Percentiles rank a stretch among this genome's conserved stretches.
Conservation (phyloP, 2,888 invertebrate genomes). For the Metacarcinus magister region DNA sequence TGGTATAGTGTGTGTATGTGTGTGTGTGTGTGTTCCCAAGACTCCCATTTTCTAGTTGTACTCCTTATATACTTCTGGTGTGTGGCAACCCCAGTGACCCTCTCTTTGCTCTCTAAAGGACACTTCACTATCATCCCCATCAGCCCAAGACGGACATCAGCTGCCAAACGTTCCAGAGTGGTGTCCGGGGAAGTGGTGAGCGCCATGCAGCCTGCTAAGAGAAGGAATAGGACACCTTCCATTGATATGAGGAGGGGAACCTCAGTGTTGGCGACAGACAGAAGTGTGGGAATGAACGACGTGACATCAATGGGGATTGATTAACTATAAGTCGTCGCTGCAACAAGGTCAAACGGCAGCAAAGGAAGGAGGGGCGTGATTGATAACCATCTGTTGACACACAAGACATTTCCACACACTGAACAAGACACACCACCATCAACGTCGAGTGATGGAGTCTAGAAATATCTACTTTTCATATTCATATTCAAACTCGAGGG, state of each 20-base stretch:
- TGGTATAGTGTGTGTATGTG: background rate
- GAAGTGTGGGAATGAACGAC: background rate
- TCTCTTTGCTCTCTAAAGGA: background rate
- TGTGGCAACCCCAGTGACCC: background rate
- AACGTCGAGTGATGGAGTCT: background rate
- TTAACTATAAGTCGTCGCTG: too few relatives aligned
- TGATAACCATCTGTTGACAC: background rate
- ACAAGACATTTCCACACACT: background rate
- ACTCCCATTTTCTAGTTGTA: background rate
- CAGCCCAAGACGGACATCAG: background rate
- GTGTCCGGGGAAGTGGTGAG: background rate
- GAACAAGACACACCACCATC: background rate
- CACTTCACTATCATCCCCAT: background rate
- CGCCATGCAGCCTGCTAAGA: background rate
- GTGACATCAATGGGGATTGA: background rate
- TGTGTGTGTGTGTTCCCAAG: constrained; percentile 14
- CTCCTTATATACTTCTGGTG: background rate
- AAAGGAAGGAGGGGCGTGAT: background rate
- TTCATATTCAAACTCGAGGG: too few relatives aligned
- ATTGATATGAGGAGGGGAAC: background rate
- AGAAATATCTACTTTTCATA: background rate
- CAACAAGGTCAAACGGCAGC: too few relatives aligned
- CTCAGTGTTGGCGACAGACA: too few relatives aligned
- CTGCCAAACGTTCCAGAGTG: background rate
- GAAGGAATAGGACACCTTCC: background rate